Base-by-base conservation (phyloP, 2,888 invertebrate genomes). In the Steromphala cineraria region DNA sequence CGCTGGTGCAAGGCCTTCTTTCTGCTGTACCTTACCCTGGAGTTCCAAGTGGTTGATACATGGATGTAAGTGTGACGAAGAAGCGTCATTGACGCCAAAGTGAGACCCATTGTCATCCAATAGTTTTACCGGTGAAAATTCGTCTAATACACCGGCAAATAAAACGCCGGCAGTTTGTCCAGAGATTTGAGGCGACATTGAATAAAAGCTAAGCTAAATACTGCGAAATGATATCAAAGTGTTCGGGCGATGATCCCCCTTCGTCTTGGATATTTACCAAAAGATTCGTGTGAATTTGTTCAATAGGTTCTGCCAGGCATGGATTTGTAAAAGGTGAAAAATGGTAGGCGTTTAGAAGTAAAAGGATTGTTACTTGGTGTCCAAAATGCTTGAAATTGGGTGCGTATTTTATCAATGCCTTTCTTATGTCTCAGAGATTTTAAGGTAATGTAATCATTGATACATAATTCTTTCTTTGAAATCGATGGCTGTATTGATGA, bases 141-240 rank as follows among this genome's bases (percentile, higher is more conserved):
- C 82, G 53, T 2, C 36, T 13, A 15, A 67, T n/a, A 78, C 79
- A 7, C 76, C 75, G n/a, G 82, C 80, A 53, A 7, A 76, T 76
- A 56, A 62, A 62, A 62, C 28, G 62, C 62, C 62, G 62, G 24
- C 28, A 13, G 28, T 13, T 62, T 62, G 15, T 28, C 17, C 24
- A 15, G 28, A 62, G 62, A 71, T 71, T 19, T 40, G 36, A 36
- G 71, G 40, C 19, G 71, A 40, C 71, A 36, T 71, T 71, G 71
- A 71, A 71, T 71, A 71, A 71, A 71, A 24, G 71, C 71, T 40
- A 36, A 71, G 36, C 28, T 71, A 71, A 36, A 71, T 40, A 71
- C 71, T 19, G 71, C 40, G 71, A 36, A 40, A 71, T 31, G 71
- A 71, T 71, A 36, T 40, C 71, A 40, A 71, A 71, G 71, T 71